Evolutionary conservation across 2,888 invertebrate genomes (phyloP), one percentile per base, ranked within the genome.

Genomic region (Acrobasis suavella): DNA sequence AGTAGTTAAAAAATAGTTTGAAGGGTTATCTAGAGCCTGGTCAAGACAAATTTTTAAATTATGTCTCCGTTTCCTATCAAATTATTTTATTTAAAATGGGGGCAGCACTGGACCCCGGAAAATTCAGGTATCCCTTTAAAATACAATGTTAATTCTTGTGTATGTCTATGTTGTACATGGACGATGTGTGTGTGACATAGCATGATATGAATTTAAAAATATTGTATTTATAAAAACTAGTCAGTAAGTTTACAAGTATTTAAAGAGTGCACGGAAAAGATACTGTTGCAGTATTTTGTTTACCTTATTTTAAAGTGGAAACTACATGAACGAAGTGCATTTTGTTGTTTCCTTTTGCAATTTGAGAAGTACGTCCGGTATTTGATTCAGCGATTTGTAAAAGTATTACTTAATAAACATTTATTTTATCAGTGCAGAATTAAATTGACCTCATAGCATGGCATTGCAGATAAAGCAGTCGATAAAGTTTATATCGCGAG

Each of bases 181-280:
- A 7, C 46, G 14, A 46, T 14, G n/a, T 55, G 54, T 58, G 46
- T 38, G 50, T 46, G 46, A 46, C 46, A 46, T 46, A 14, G 49
- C 46, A 62, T 56, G 9, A 38, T 54, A 46, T 56, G 50, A 62
- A 49, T 14, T 56, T 56, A 38, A 56, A 64, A 64, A 74, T 76
- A 70, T 77, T 78, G 74, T 83, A 85, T 85, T 82, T 81, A 81
- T 81, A 79, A 79, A 81, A 83, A 83, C 87, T 87, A 88, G 89
- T 90, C 90, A 89, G 84, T 89, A 90, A 89, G 89, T 71, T 78
- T 82, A 83, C 80, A 67, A 61, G 65, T 67, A 63, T 63, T 60
- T 17, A 50, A 50, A 39, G 38, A 14, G 22, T 56, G 16, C 42
- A 42, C 22, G 39, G 17, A 12, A 14, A 17, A 10, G 14, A 39